Evolutionary conservation across 2,113 vertebrate genomes (phyloP), one percentile per base, ranked within the genome.

Genomic region (Motacilla tschutschensis): DNA sequence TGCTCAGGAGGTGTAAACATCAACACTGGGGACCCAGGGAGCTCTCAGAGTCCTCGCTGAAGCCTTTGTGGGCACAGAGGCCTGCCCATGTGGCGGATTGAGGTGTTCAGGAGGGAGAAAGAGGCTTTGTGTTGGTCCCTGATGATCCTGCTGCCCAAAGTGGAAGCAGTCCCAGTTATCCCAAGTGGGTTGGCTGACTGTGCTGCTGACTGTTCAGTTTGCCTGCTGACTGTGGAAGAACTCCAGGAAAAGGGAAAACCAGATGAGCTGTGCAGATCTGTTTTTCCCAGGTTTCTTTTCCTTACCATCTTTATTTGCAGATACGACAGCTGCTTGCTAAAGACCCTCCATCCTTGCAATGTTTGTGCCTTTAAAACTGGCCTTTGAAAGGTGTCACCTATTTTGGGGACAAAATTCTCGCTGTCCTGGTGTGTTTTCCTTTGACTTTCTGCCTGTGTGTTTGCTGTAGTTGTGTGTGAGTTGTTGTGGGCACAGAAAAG

Each of bases 61-160:
- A 41, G 14, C 3, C 33, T 47, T 31, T 22, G 2, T 14, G 17
- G 51, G 29, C 48, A 5, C 14, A 3, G 21, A 28, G 38, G 38
- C 51, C 58, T 24, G 20, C 46, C 48, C 0, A 0, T n/a, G 33
- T 1, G 3, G 19, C 2, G 2, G 13, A 40, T 6, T 5, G 36
- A 70, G 48, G 19, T 28, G 47, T 63, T 63, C 6, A 33, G 9
- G 57, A 43, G 31, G 48, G 83, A 73, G 31, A 28, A 40, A n/a
- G 33, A 58, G 10, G 28, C 38, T 66, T 79, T 70, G 15, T 0
- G 0, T 16, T 57, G 19, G 8, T 74, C 40, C 26, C 25, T 24
- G 33, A 19, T 48, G 63, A 10, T 60, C 5, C 13, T 33, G 33
- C 22, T 40, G 48, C 43, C 36, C 20, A 29, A 33, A 65, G 44